A percentile compares a stretch with the other conserved stretches of the same genome.
Evolutionary conservation across 2,888 invertebrate genomes (phyloP).

Genomic region (Drosophila algonquin): DNA sequence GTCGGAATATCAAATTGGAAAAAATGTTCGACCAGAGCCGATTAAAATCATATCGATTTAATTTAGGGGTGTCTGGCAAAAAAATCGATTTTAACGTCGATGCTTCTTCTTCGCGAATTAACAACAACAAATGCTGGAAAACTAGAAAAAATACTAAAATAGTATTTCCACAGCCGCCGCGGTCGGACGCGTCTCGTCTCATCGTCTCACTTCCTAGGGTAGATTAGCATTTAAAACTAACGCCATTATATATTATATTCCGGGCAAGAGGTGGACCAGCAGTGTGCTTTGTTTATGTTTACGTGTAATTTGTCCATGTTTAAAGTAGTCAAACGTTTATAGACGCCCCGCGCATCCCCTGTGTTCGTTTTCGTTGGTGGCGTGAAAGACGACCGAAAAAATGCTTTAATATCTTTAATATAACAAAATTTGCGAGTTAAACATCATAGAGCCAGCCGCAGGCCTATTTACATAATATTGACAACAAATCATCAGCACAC

Average conservation of each 20-base stretch:
- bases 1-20: too few relatives aligned
- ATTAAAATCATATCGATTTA: too few relatives aligned
- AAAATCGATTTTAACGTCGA: too few relatives aligned
- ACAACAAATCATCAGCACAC: slow-evolving; percentile 16
- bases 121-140: too few relatives aligned
- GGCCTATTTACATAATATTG: slow-evolving; percentile 60
- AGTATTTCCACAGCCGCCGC: slow-evolving; percentile 11
- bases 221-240: slow-evolving; percentile 54
- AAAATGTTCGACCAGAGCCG: too few relatives aligned
- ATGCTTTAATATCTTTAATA: slow-evolving; percentile 43
- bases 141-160: too few relatives aligned
- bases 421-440: slow-evolving; percentile 49
- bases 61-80: too few relatives aligned
- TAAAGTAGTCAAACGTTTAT: neutral
- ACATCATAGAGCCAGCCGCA: slow-evolving; percentile 3
- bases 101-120: too few relatives aligned
- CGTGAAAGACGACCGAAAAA: slow-evolving; percentile 42
- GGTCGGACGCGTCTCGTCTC: slow-evolving; percentile 59
- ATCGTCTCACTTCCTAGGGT: slow-evolving; percentile 60
- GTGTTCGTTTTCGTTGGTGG: neutral
- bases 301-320: neutral
- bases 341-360: slow-evolving; percentile 14
- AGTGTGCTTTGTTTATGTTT: slow-evolving; percentile 18
- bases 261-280: slow-evolving; percentile 9
- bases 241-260: neutral